Conservation (phyloP, 2,797 vertebrate species). For the Eutrigla gurnardus region DNA sequence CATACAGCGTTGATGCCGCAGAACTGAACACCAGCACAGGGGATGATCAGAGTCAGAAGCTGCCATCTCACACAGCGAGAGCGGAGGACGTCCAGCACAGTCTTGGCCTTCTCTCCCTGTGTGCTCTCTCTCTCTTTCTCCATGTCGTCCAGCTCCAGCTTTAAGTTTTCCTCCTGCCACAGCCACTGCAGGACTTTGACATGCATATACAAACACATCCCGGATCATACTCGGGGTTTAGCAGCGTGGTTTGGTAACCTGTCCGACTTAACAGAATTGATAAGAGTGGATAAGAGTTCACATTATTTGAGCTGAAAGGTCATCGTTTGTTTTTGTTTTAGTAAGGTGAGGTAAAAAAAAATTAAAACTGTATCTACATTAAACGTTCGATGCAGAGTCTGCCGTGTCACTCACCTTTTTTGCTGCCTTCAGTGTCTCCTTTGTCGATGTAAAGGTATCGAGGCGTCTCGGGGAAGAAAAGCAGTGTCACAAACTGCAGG, state of each 20-base stretch:
- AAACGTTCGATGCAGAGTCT: not conserved
- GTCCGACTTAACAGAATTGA: not conserved
- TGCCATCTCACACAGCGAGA: constrained; percentile 85
- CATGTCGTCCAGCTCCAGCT: constrained; percentile 84
- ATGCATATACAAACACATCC: constrained; percentile 19
- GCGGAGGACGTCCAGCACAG: constrained; percentile 77
- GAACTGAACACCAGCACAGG: constrained; percentile 74
- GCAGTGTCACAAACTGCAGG: constrained; percentile 79
- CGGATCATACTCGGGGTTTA: not conserved
- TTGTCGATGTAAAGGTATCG: constrained; percentile 86
- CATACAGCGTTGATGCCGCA: constrained; percentile 74
- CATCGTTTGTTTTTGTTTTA: not conserved
- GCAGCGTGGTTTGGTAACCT: not conserved
- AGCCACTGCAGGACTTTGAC: constrained; percentile 82
- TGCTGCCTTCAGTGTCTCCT: constrained; percentile 80
- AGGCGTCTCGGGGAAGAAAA: constrained; percentile 86
- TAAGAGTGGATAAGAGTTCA: not conserved
- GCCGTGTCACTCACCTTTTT: constrained; percentile 72
- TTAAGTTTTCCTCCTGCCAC: constrained; percentile 82
- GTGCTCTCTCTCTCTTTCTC: constrained; percentile 74
- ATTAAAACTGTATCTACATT: too few relatives aligned
- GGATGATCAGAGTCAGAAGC: constrained; percentile 79
- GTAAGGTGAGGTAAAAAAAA: constrained; percentile 28
- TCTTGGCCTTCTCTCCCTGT: constrained; percentile 74
- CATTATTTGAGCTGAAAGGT: not conserved